phyloP scores from a whole-genome alignment of 2,113 vertebrate genomes.

The Megaceryle maxima region DNA sequence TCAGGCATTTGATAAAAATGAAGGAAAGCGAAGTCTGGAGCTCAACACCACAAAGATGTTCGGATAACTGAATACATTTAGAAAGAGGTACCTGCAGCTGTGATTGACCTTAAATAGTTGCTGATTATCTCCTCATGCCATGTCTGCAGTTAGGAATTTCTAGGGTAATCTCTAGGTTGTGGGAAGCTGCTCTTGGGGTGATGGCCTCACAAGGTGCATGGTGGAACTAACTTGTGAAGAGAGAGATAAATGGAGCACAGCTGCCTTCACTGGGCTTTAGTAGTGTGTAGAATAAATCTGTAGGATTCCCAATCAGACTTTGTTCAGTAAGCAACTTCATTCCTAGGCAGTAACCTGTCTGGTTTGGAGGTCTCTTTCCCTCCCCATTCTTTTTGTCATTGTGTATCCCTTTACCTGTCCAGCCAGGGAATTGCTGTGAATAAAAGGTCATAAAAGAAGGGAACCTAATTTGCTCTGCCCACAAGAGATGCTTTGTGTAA shows the following conservation, averaged over 20 bases:
- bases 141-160: neutral
- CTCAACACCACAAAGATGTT: neutral
- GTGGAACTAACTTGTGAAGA: neutral
- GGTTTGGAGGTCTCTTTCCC: neutral
- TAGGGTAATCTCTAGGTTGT: neutral
- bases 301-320: neutral
- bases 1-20: neutral
- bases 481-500: slow-evolving; percentile 39
- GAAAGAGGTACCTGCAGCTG: neutral
- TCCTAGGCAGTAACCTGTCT: neutral
- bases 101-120: neutral
- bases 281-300: neutral
- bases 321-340: neutral
- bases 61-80: neutral
- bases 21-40: neutral
- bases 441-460: slow-evolving; percentile 21
- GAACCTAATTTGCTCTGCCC: slow-evolving; percentile 39
- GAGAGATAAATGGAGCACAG: neutral
- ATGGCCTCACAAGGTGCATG: accelerated
- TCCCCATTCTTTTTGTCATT: slow-evolving; percentile 18
- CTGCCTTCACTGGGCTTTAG: neutral
- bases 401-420: neutral
- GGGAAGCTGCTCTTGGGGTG: neutral
- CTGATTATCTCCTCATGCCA: accelerated
- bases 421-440: slow-evolving; percentile 23